Percentiles rank a stretch among this genome's conserved stretches.
Conservation (phyloP, 2,888 invertebrate species). For the Trachelus troglodyta region DNA sequence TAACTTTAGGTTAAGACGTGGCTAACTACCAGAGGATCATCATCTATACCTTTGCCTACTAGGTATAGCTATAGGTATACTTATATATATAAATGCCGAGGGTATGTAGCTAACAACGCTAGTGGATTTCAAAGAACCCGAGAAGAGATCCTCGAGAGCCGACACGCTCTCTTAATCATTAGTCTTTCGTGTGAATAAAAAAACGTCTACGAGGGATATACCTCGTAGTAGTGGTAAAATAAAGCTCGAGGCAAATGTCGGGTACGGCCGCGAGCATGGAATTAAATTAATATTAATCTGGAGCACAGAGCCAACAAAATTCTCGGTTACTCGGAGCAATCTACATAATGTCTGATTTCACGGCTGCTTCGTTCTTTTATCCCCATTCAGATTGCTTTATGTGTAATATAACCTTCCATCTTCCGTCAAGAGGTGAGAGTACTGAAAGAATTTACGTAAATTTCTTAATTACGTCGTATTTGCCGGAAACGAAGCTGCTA, state of each 20-base stretch:
- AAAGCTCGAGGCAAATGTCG: slow-evolving; percentile 18
- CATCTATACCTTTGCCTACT: slow-evolving; percentile 12
- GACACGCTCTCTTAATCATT: slow-evolving; percentile 52
- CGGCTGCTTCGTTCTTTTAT: slow-evolving; percentile 34
- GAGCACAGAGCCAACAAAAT: slow-evolving; percentile 53
- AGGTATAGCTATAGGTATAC: slow-evolving; percentile 1
- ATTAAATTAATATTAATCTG: slow-evolving; percentile 63
- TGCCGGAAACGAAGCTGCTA: neutral
- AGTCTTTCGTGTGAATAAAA: slow-evolving; percentile 44
- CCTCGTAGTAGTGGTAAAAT: neutral
- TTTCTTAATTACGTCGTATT: neutral
- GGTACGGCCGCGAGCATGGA: slow-evolving; percentile 57
- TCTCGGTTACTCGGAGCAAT: slow-evolving; percentile 44
- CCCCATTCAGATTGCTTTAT: neutral
- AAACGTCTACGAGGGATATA: slow-evolving; percentile 33
- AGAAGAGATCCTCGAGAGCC: slow-evolving; percentile 15
- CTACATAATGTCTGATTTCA: slow-evolving; percentile 57
- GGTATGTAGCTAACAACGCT: neutral
- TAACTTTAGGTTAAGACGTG: slow-evolving; percentile 3
- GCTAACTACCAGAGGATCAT: slow-evolving; percentile 19
- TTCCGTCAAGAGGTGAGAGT: neutral
- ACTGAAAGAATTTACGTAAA: neutral
- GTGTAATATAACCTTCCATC: neutral
- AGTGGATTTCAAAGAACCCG: slow-evolving; percentile 23
- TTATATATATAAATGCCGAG: no score